phyloP scores from a whole-genome alignment of 2,797 vertebrate genomes.

The Pempheris klunzingeri region DNA sequence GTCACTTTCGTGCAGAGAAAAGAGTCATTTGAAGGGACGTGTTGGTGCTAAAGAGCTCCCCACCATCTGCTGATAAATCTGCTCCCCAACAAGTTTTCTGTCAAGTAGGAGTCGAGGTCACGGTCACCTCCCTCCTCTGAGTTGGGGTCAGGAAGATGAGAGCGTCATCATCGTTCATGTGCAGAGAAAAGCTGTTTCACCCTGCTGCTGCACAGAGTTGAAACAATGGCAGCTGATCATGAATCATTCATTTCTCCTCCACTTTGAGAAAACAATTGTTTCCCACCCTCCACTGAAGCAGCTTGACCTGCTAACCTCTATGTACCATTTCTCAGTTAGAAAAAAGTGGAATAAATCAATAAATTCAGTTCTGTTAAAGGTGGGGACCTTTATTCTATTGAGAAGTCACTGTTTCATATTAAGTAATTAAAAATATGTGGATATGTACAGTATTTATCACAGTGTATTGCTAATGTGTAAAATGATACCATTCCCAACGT shows the following conservation, averaged over 20 bases:
- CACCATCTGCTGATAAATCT: constrained; percentile 31
- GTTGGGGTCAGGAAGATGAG: constrained; percentile 21
- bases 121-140: neutral
- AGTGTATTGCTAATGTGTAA: no score
- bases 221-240: constrained; percentile 58
- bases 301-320: neutral
- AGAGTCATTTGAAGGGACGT: neutral
- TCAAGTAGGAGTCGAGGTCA: constrained; percentile 21
- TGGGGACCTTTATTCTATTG: no score
- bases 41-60: neutral
- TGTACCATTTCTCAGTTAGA: neutral
- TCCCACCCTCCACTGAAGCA: neutral
- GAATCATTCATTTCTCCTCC: constrained; percentile 46
- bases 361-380: no score
- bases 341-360: no score
- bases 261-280: neutral
- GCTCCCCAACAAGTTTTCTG: constrained; percentile 1
- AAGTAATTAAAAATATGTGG: no score
- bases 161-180: constrained; percentile 31
- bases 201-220: constrained; percentile 20
- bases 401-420: no score
- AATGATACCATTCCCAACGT: no score
- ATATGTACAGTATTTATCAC: no score
- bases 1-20: neutral
- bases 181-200: constrained; percentile 32